Base-by-base conservation (phyloP, 2,888 invertebrate genomes). In the Drosophila robusta region DNA sequence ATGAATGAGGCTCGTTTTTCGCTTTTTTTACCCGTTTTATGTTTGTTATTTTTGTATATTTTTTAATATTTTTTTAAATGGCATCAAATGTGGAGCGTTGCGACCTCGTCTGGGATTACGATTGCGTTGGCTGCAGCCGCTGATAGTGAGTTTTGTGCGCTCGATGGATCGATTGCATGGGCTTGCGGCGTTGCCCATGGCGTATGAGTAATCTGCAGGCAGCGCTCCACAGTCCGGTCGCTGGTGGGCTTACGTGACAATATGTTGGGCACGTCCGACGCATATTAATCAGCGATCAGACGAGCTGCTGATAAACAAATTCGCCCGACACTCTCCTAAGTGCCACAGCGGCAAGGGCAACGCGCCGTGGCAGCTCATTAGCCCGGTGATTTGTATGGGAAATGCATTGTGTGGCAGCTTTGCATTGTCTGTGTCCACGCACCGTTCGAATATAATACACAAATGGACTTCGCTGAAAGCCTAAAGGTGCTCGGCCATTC, bases 191-290 rank as follows among this genome's bases (percentile, higher is more conserved):
- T 16, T 42, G 54, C 24, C 6, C 38, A 49, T 64, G 75, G 75
- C 81, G 70, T 75, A 84, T 75, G 73, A 87, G 75, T 68, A 74
- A 72, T 65, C 49, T 65, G 54, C 60, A 29, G 29, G 29, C 26
- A 26, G 26, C 24, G 6, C 24, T 5, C 24, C 24, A 24, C 24
- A 6, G 5, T 24, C 24, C 24, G 24, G 38, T 12, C 2, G 9
- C 18, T 0, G 22, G 29, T 49, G 44, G 42, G 29, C 8, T 39
- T 86, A 82, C 88, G 89, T 89, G 84, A 85, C 70, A 89, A 72
- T 87, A 85, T 85, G 85, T 68, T 71, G 51, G 55, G 58, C 85
- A 85, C 89, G 79, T 69, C 67, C 47, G 38, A 52, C 64, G 84
- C 75, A 84, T 84, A 77, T 68, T 65, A 76, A 80, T 73, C 69